Evolutionary conservation across 2,888 invertebrate genomes (phyloP), one percentile per base, ranked within the genome.

Genomic region (Lomographa bimaculata): DNA sequence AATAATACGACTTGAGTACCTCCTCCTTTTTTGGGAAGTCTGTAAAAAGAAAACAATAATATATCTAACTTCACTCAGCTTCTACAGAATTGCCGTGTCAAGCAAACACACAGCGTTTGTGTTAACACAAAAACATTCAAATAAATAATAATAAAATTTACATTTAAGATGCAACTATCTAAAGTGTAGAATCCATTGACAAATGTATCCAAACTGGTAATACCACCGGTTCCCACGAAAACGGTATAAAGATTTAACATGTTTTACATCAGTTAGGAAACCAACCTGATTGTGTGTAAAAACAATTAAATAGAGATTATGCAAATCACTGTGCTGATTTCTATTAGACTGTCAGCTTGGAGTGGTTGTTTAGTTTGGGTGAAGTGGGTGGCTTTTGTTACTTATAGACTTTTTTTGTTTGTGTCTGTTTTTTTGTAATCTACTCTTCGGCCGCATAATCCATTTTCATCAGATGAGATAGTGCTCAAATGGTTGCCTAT

Each of bases 301-400:
- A 63, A 74, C 73, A 75, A 75, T 74, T 71, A 70, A 68, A 41
- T 36, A 21, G 43, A 65, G 60, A 69, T 76, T 78, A 78, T 77
- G 71, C 66, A 71, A 77, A 76, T 71, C 48, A 54, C 40, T 38
- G 43, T 34, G 50, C 44, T 52, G 51, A 61, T 57, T 65, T 69
- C 57, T 63, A 60, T 57, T 57, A 51, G 39, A 43, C 45, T 64
- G 64, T 60, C 46, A 60, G 34, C 46, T 53, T 47, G 44, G 48
- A 49, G 46, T 42, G 27, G n/a, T 7, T 12, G n/a, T 17, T 21
- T 32, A 32, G 42, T 5, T 2, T 8, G 34, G 14, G 39, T 23
- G 32, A 1, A 2, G 18, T 7, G 5, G 42, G 1, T 5, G 1
- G n/a, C n/a, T 27, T 5, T 26, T 6, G 9, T 42, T 21, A 30